phyloP scores from a whole-genome alignment of 1,140 invertebrate species.

The Bombyx mandarina region DNA sequence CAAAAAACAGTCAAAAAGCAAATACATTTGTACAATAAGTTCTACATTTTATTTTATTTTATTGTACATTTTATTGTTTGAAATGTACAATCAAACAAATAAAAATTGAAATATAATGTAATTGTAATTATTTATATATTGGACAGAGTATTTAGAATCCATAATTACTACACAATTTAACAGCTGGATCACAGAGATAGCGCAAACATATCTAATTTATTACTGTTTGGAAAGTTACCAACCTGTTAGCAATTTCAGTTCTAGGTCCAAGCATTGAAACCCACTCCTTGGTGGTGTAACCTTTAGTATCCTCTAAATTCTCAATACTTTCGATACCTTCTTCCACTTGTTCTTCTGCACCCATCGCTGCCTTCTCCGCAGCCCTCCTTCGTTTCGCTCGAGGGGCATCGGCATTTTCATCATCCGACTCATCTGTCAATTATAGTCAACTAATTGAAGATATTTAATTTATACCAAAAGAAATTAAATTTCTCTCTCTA shows the following conservation, averaged over 20 bases:
- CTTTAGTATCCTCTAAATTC: slow-evolving; percentile 97
- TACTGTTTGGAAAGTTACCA: slow-evolving; percentile 5
- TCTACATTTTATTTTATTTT: too few relatives aligned
- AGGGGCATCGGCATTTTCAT: slow-evolving; percentile 77
- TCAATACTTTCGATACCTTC: slow-evolving; percentile 96
- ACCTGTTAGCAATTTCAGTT: slow-evolving; percentile 95
- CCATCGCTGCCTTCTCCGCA: slow-evolving; percentile 83
- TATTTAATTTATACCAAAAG: too few relatives aligned
- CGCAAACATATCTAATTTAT: too few relatives aligned
- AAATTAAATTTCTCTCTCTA: too few relatives aligned
- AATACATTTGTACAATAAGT: too few relatives aligned
- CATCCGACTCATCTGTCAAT: slow-evolving; percentile 78
- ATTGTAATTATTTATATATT: not conserved
- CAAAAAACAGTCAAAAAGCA: too few relatives aligned
- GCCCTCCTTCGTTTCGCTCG: slow-evolving; percentile 82
- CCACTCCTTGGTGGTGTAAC: slow-evolving; percentile 94
- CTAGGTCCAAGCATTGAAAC: slow-evolving; percentile 95
- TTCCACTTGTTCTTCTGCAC: slow-evolving; percentile 81
- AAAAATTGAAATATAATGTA: not conserved
- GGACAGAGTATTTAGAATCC: not conserved
- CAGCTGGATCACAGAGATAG: too few relatives aligned
- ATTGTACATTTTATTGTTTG: too few relatives aligned
- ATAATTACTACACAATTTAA: too few relatives aligned
- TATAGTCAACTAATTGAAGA: not conserved
- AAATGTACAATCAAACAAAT: too few relatives aligned